Conservation (phyloP, 1,140 invertebrate species). For the Cecropterus lyciades region DNA sequence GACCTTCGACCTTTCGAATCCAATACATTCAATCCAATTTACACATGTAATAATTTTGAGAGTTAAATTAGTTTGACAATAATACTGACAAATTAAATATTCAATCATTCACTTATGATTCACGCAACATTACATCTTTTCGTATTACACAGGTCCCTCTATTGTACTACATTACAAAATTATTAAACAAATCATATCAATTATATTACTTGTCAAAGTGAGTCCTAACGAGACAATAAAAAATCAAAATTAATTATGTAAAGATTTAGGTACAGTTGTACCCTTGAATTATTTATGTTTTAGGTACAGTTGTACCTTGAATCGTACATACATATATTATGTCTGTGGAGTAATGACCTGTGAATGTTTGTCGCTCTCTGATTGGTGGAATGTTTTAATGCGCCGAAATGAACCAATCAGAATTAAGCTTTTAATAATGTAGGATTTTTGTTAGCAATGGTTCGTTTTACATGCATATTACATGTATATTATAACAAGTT, state of each 20-base stretch:
- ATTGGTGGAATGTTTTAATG: slow-evolving; percentile 13
- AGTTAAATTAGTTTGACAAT: no score
- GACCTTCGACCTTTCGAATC: no score
- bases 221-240: slow-evolving; percentile 4
- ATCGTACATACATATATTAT: no score
- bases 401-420: slow-evolving; percentile 9
- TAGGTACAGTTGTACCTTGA: background rate
- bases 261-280: background rate
- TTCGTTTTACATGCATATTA: no score
- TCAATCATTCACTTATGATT: no score
- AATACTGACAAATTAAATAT: no score
- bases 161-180: background rate
- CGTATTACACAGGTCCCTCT: no score
- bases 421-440: background rate
- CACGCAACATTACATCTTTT: no score
- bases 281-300: no score
- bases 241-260: background rate
- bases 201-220: slow-evolving; percentile 6
- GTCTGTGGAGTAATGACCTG: slow-evolving; percentile 8
- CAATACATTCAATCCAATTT: no score
- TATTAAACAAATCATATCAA: background rate
- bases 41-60: no score
- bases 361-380: slow-evolving; percentile 27
- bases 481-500: no score
- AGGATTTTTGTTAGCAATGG: background rate